phyloP scores from a whole-genome alignment of 1,140 invertebrate species.

The Zaprionus tsacasi region DNA sequence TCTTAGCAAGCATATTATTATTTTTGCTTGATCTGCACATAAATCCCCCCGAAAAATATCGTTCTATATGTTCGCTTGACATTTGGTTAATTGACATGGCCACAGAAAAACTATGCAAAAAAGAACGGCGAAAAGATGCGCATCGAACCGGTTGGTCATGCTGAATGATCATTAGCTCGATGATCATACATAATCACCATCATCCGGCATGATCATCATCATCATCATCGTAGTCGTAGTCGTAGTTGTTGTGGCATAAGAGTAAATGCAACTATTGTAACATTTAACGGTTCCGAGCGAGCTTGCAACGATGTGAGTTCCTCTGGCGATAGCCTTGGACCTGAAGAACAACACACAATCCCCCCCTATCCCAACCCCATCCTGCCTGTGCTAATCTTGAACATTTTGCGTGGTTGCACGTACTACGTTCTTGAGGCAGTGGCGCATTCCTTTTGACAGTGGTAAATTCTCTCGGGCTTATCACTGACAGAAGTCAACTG shows the following conservation, averaged over 20 bases:
- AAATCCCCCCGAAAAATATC: neutral
- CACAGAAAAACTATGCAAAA: conserved; percentile 23
- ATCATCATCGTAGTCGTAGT: conserved; percentile 21
- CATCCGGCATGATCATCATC: conserved; percentile 21
- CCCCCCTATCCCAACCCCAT: neutral
- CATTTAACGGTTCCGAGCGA: conserved; percentile 69
- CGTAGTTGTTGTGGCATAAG: conserved; percentile 52
- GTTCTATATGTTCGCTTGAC: conserved; percentile 9
- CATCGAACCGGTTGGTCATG: conserved; percentile 53
- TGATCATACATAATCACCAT: conserved; percentile 53
- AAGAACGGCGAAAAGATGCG: neutral
- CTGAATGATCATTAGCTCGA: neutral
- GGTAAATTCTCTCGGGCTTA: conserved; percentile 67
- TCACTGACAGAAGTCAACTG: conserved; percentile 82
- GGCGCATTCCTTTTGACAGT: conserved; percentile 35
- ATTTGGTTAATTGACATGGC: conserved; percentile 67
- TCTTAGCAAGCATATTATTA: neutral
- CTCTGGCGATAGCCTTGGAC: conserved; percentile 24
- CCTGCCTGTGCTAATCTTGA: conserved; percentile 23
- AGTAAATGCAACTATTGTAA: conserved; percentile 79
- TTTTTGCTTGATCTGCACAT: neutral
- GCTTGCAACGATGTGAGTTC: conserved; percentile 14
- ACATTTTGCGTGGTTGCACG: conserved; percentile 24
- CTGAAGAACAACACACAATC: conserved; percentile 3
- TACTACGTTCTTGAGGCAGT: conserved; percentile 14